A percentile compares a stretch with the other conserved stretches of the same genome.
phyloP scores from a whole-genome alignment of 2,888 invertebrate genomes.

The Phytoseiulus persimilis region DNA sequence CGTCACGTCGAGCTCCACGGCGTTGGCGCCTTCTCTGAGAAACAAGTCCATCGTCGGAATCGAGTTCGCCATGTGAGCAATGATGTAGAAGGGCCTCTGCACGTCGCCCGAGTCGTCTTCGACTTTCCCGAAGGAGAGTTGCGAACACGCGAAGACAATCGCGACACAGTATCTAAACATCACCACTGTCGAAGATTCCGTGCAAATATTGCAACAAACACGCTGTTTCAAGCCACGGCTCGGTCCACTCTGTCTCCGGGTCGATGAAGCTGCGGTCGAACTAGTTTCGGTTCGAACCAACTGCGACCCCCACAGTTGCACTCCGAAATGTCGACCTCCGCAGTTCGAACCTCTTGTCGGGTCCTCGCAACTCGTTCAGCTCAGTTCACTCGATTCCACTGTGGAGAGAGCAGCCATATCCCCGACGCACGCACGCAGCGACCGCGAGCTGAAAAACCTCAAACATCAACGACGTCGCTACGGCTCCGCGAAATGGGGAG shows the following conservation, averaged over 20 bases:
- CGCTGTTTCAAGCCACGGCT: too few relatives aligned
- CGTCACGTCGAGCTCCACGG: constrained; percentile 30
- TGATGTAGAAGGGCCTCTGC: constrained; percentile 12
- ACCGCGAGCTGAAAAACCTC: neutral
- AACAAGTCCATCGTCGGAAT: constrained; percentile 22
- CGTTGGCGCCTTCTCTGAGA: constrained; percentile 27
- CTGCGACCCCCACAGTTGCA: neutral
- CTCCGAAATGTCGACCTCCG: neutral
- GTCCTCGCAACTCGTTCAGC: neutral
- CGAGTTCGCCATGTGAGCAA: constrained; percentile 32
- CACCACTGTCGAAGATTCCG: neutral
- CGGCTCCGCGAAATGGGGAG: neutral
- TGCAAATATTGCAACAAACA: too few relatives aligned
- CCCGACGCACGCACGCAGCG: neutral
- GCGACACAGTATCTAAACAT: neutral
- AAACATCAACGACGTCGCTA: neutral
- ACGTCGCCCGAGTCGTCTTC: neutral
- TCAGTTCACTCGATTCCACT: neutral
- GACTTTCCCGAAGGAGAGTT: neutral
- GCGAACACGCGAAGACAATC: neutral
- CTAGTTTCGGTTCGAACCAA: neutral
- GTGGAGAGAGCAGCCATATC: neutral
- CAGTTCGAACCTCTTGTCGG: neutral
- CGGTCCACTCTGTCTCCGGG: neutral
- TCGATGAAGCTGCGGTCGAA: neutral